phyloP scores from a whole-genome alignment of 2,113 vertebrate genomes.

The Burhinus oedicnemus region DNA sequence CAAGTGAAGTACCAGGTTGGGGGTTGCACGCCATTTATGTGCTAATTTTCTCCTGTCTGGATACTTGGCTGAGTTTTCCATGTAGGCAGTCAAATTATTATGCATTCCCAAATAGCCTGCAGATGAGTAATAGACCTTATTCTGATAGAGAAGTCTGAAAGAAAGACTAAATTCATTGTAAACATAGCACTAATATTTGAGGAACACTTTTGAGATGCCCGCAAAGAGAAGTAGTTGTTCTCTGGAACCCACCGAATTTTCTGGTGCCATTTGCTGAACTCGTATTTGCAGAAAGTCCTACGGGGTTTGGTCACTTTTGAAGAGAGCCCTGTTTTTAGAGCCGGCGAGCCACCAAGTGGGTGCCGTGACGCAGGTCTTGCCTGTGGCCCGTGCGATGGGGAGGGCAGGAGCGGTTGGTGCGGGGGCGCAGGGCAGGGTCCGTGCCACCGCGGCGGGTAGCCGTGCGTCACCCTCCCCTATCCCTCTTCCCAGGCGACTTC shows the following conservation, averaged over 20 bases:
- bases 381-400: fast-evolving
- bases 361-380: not conserved
- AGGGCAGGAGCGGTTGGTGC: not conserved
- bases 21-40: not conserved
- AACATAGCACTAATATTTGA: not conserved
- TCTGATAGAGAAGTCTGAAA: not conserved
- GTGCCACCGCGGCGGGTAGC: too few relatives aligned
- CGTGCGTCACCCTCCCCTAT: not conserved
- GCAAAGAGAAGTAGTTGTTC: not conserved
- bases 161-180: not conserved
- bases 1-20: not conserved
- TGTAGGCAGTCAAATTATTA: not conserved
- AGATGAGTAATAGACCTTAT: not conserved
- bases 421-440: fast-evolving
- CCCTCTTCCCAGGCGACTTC: not conserved
- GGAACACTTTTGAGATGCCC: not conserved
- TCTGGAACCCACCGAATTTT: not conserved
- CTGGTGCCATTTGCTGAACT: not conserved
- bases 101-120: not conserved
- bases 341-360: not conserved
- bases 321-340: not conserved
- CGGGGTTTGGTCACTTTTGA: not conserved
- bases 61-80: not conserved
- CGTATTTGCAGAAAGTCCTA: fast-evolving
- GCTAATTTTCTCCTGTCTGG: not conserved